Evolutionary conservation across 2,888 invertebrate genomes (phyloP).

Genomic region (Phyllotreta striolata): DNA sequence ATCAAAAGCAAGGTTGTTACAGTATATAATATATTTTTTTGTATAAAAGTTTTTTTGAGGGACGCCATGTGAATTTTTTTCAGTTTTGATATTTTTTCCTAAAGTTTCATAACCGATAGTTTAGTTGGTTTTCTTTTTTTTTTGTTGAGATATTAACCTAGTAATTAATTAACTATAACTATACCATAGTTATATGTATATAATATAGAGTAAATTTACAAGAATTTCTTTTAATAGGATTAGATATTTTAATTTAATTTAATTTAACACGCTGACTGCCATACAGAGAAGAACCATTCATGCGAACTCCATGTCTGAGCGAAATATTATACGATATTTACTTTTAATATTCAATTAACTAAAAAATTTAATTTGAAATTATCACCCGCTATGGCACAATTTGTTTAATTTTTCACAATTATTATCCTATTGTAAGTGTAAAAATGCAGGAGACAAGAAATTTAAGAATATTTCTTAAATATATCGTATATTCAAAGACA

Average conservation of each 20-base stretch:
- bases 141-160: conserved; percentile 56
- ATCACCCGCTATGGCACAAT: conserved; percentile 17
- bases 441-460: too few species aligned
- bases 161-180: conserved; percentile 53
- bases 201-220: conserved; percentile 62
- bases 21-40: conserved; percentile 38
- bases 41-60: conserved; percentile 59
- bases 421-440: neutral
- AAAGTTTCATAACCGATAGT: conserved; percentile 54
- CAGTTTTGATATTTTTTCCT: conserved; percentile 54
- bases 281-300: conserved; percentile 58
- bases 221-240: conserved; percentile 58
- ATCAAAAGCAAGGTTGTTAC: conserved; percentile 43
- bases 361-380: conserved; percentile 1
- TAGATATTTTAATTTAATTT: conserved; percentile 54
- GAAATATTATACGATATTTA: conserved; percentile 38
- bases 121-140: conserved; percentile 19
- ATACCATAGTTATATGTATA: conserved; percentile 60
- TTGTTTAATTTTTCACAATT: neutral
- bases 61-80: conserved; percentile 57
- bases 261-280: conserved; percentile 57
- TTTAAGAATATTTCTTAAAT: too few species aligned
- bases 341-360: neutral
- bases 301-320: conserved; percentile 53
- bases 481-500: too few species aligned